Conservation (phyloP, 1,140 invertebrate species). For the Caenorhabditis elegans region WBcel235 BX284606.5:14804001-14804500, state of each 20-base stretch:
- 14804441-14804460: too few species aligned
- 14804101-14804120: slow-evolving; percentile 27
- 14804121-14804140: slow-evolving; percentile 9
- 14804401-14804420: too few species aligned
- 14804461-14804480: too few species aligned
- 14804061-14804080: not conserved
- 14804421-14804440: too few species aligned
- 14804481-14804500: too few species aligned
- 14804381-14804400: too few species aligned
- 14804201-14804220: not conserved
- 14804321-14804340: not conserved
- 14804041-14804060: slow-evolving; percentile 16
- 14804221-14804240: not conserved
- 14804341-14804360: too few species aligned
- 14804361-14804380: too few species aligned
- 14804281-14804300: not conserved
- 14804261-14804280: not conserved
- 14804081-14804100: slow-evolving; percentile 17
- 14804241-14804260: not conserved
- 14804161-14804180: not conserved
- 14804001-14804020: too few species aligned
- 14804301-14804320: not conserved
- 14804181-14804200: not conserved
- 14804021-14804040: not conserved
- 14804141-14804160: slow-evolving; percentile 14